phyloP scores from a whole-genome alignment of 2,113 vertebrate species.

The Sebastes schlegelii region DNA sequence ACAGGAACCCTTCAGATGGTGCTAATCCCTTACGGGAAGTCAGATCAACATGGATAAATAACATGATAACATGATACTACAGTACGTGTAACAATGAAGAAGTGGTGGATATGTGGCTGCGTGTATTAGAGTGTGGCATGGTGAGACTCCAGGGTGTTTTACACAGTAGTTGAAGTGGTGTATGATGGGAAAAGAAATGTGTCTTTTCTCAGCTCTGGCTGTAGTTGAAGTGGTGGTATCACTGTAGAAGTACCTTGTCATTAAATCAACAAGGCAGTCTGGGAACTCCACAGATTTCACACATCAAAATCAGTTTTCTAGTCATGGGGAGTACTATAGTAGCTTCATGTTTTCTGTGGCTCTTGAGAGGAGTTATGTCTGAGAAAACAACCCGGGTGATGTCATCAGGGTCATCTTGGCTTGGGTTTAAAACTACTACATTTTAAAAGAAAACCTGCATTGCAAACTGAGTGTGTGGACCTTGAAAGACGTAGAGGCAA shows the following conservation, averaged over 20 bases:
- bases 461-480: too few species aligned
- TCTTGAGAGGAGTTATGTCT: not conserved
- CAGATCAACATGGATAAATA: constrained; percentile 18
- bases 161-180: not conserved
- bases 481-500: not conserved
- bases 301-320: not conserved
- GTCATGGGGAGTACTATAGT: not conserved
- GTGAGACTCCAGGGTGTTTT: not conserved
- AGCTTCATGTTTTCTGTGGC: not conserved
- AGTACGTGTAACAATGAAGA: not conserved
- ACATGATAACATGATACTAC: not conserved
- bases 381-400: too few species aligned
- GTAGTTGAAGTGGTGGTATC: not conserved
- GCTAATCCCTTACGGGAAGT: constrained; percentile 24
- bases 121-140: too few species aligned
- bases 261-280: not conserved
- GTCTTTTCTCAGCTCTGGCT: not conserved
- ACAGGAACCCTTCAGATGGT: constrained; percentile 26
- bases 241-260: too few species aligned
- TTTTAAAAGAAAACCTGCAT: too few species aligned
- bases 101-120: not conserved
- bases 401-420: too few species aligned
- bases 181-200: not conserved
- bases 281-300: constrained; percentile 40
- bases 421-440: too few species aligned